Evolutionary conservation across 1,140 invertebrate species (phyloP).

Genomic region (Nephila pilipes): DNA sequence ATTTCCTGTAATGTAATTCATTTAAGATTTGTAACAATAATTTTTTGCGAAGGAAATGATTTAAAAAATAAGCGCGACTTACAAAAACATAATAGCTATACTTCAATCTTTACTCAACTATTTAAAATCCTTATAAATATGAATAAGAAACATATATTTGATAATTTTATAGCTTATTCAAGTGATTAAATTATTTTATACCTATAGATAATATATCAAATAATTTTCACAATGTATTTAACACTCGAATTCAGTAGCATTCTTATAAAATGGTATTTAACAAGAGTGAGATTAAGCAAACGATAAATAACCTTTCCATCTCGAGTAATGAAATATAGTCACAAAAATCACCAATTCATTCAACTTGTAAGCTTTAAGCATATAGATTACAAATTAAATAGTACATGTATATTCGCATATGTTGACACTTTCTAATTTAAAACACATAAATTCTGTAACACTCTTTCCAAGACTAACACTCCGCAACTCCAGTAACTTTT

Average conservation of each 20-base stretch:
- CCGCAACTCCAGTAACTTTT: background rate
- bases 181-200: no score
- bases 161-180: no score
- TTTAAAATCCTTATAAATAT: no score
- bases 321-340: background rate
- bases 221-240: background rate
- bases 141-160: no score
- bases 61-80: no score
- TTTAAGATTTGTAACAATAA: no score
- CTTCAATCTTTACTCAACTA: no score
- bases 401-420: background rate
- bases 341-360: background rate
- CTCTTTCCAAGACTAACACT: background rate
- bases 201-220: no score
- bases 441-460: slow-evolving; percentile 7
- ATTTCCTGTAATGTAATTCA: no score
- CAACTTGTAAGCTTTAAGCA: background rate
- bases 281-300: background rate
- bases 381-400: background rate
- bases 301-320: background rate
- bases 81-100: no score
- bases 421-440: background rate
- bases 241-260: background rate
- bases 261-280: background rate
- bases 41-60: no score